Conservation (phyloP, 2,888 invertebrate species). For the Tupiocoris notatus region DNA sequence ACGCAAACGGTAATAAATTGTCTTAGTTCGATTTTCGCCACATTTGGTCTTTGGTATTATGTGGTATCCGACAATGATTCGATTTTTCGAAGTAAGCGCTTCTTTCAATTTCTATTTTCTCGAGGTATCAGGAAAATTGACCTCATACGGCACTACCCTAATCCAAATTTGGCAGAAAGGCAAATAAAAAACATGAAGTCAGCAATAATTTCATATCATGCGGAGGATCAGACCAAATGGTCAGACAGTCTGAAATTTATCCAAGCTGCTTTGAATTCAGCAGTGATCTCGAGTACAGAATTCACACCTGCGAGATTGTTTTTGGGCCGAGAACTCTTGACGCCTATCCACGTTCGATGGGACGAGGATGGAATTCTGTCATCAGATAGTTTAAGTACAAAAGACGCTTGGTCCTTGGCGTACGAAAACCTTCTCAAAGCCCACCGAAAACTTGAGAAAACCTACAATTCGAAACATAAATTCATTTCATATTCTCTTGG, state of each 20-base stretch:
- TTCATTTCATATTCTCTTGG: not conserved
- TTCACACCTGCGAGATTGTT: not conserved
- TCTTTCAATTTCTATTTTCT: not conserved
- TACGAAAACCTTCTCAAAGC: not conserved
- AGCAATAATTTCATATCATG: conserved; percentile 3
- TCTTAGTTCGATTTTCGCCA: not conserved
- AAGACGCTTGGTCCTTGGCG: not conserved
- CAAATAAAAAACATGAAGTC: conserved; percentile 7
- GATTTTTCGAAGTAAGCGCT: not conserved
- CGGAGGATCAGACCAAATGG: not conserved
- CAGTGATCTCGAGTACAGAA: not conserved
- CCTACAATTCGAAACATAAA: not conserved
- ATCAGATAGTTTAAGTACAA: not conserved
- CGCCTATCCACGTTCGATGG: conserved; percentile 3
- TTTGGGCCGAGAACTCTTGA: not conserved
- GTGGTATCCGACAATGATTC: conserved; percentile 3
- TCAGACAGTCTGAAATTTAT: not conserved
- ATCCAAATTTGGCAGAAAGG: conserved; percentile 10
- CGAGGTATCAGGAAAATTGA: not conserved
- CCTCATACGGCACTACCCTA: not conserved
- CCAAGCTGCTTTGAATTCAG: not conserved
- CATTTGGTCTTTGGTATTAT: not conserved
- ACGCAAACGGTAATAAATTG: not conserved
- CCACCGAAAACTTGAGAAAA: not conserved
- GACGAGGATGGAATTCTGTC: not conserved